Evolutionary conservation across 2,888 invertebrate species (phyloP).

Genomic region (Tyria jacobaeae): DNA sequence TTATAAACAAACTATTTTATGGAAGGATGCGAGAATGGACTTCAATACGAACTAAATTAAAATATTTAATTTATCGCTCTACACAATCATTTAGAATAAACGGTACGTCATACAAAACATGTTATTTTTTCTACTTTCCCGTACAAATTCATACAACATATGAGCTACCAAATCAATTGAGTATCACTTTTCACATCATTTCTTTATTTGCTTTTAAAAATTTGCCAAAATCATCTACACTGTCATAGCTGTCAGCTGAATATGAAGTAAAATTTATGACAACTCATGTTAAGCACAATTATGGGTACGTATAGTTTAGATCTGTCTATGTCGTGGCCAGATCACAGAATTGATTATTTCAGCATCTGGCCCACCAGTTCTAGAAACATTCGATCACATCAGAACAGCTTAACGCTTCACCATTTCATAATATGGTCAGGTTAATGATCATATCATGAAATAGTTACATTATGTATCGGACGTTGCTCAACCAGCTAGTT

Average conservation of each 20-base stretch:
- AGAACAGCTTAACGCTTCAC: too few relatives aligned
- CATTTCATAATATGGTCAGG: too few relatives aligned
- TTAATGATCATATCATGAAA: too few relatives aligned
- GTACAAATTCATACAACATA: constrained; percentile 44
- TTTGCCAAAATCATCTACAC: constrained; percentile 6
- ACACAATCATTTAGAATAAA: constrained; percentile 51
- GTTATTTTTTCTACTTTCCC: constrained; percentile 33
- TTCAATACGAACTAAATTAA: constrained; percentile 59
- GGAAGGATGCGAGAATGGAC: constrained; percentile 67
- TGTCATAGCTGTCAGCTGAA: constrained; percentile 11
- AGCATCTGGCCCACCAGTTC: too few relatives aligned
- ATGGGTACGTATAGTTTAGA: too few relatives aligned
- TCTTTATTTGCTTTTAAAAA: constrained; percentile 13
- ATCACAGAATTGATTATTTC: too few relatives aligned
- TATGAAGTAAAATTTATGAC: too few relatives aligned
- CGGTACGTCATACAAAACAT: constrained; percentile 48
- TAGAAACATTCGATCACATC: too few relatives aligned
- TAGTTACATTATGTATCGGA: too few relatives aligned
- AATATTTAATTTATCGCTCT: constrained; percentile 38
- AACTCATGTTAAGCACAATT: too few relatives aligned
- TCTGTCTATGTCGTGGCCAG: too few relatives aligned
- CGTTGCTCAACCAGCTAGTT: too few relatives aligned
- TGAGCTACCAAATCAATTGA: constrained; percentile 33
- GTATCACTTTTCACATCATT: constrained; percentile 21
- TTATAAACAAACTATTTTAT: constrained; percentile 48